Evolutionary conservation across 1,140 invertebrate species (phyloP), one percentile per base, ranked within the genome.

Genomic region (Teleopsis dalmanni): DNA sequence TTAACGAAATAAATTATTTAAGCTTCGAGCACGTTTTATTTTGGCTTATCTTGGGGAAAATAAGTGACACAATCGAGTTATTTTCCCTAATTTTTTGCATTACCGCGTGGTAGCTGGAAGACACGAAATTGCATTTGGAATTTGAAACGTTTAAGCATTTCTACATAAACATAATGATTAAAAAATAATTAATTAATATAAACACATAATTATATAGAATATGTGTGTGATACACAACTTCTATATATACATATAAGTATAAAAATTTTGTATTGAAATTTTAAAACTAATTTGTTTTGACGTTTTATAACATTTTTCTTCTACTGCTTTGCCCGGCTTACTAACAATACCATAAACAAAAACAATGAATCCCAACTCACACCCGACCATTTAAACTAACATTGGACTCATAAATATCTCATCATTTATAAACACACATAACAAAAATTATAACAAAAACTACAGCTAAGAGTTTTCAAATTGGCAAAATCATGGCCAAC

Each of bases 401-500:
- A 38, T 18, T 16, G 16, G 26, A 38, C 19, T 11, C 26, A 37
- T 40, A 21, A 13, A 25, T 18, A 47, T 14, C 11, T 18, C 21
- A 43, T 29, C 9, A 14, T 8, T 23, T 29, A 11, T 31, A 19
- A 8, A 11, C 21, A 11, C 35, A 11, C n/a, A 18, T 10, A 18
- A 29, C 21, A 14, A 18, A 8, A 22, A 18, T 42, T 21, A 26
- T 26, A 42, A 22, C 37, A 22, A 42, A 54, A 57, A 59, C 58
- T 81, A 60, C 78, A 95, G 92, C 79, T 96, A 60, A 83, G 94
- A 79, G 92, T 97, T 66, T 96, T 97, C 79, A 97, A 97, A 82
- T 78, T 97, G 71, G 94, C 94, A 50, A 96, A 96, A 76, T 96
- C 93, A 43, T 97, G 94, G 94, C 92, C 91, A 56, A 96, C 93